phyloP scores from a whole-genome alignment of 30 jellyfish, hydroid and myxozoan species.

The Aurelia aurita complex sp. Pacific region DNA sequence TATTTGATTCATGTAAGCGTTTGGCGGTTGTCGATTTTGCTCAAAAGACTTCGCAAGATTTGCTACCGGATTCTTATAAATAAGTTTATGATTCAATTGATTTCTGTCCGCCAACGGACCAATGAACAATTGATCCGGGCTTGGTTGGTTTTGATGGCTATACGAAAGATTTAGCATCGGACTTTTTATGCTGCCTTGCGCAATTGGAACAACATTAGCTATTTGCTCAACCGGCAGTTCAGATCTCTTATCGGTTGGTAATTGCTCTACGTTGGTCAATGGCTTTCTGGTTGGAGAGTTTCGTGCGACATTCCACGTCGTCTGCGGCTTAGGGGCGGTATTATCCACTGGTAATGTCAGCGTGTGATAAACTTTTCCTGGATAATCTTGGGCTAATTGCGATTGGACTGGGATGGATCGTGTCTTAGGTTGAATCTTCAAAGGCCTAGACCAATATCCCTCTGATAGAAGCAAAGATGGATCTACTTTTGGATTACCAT shows the following conservation, averaged over 20 bases:
- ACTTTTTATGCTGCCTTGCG: neutral
- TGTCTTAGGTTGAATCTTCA: slow-evolving; percentile 25
- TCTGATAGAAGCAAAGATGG: slow-evolving; percentile 59
- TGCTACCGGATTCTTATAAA: neutral
- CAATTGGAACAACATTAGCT: neutral
- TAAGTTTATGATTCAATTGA: slow-evolving; percentile 42
- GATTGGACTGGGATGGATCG: slow-evolving; percentile 45
- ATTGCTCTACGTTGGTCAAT: neutral
- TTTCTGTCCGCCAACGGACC: slow-evolving; percentile 41
- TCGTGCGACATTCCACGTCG: slow-evolving; percentile 19
- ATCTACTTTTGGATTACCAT: slow-evolving; percentile 61
- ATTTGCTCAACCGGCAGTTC: neutral
- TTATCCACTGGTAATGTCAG: slow-evolving; percentile 43
- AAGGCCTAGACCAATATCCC: slow-evolving; percentile 77
- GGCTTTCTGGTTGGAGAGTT: slow-evolving; percentile 34
- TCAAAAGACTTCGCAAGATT: slow-evolving; percentile 8
- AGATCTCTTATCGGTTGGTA: slow-evolving; percentile 27
- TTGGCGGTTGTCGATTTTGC: slow-evolving; percentile 7
- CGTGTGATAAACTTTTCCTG: slow-evolving; percentile 63
- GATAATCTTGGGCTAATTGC: slow-evolving; percentile 18
- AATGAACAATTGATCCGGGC: slow-evolving; percentile 22
- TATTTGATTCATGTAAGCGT: neutral
- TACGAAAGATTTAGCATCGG: neutral
- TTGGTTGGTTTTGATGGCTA: neutral
- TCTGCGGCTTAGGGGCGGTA: slow-evolving; percentile 4